Evolutionary conservation across 2,888 invertebrate species (phyloP), one percentile per base, ranked within the genome.

Genomic region (Syrphus vitripennis): DNA sequence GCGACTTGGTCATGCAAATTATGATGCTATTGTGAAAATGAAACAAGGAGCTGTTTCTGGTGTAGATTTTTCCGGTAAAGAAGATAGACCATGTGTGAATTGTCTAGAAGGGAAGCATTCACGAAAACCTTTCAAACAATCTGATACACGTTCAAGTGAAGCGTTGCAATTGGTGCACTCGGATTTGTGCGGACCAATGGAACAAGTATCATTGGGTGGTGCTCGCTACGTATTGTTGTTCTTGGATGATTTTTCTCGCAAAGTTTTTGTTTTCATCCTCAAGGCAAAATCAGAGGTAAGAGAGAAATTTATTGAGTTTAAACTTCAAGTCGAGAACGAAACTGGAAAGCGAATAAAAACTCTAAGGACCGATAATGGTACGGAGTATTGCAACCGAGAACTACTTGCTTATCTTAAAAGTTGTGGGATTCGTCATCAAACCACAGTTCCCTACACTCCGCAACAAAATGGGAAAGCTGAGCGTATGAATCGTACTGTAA

Each of bases 401-500:
- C n/a, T n/a, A n/a, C 34, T 31, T 29, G 4, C 26, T 10, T 55
- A 55, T 75, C 31, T 37, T 12, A 65, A 14, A 12, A 34, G 19
- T 31, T 53, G 9, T 34, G 71, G 79, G 4, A 79, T 79, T 12
- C n/a, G 9, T 12, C 79, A 79, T 55, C 67, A 80, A 40, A 74
- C n/a, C n/a, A n/a, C 72, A 7, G 40, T 42, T 34, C 40, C 59
- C 4, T 67, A 72, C 24, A 72, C 65, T 9, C 50, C 80, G 6
- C 31, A 75, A 26, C 75, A 81, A 21, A 69, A 75, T 42, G 61
- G 26, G 3, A 10, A 59, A 9, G 59, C 50, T 14, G 80, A 81
- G 50, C 26, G 74, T 34, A 37, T 65, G 24, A 88, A 88, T 19
- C 45, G 88, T 14, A 87, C 88, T 1, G 53, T 89, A 2, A 31